Conservation (phyloP, 2,888 invertebrate species). For the Caenorhabditis panamensis region DNA sequence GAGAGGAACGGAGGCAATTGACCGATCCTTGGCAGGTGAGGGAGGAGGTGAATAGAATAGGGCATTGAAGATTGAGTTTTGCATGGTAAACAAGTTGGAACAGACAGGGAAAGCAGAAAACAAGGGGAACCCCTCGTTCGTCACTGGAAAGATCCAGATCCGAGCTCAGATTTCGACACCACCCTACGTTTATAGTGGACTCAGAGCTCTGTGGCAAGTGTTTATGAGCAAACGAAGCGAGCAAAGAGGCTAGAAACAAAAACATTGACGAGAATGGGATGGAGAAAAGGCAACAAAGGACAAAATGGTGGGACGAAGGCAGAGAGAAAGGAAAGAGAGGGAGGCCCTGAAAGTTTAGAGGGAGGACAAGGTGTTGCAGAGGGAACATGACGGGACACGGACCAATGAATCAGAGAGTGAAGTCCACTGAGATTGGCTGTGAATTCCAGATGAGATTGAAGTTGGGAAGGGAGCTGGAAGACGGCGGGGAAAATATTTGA, state of each 20-base stretch:
- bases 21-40: slow-evolving; percentile 1
- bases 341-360: slow-evolving; percentile 7
- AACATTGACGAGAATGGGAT: slow-evolving; percentile 32
- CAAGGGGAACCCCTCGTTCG: background rate
- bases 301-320: background rate
- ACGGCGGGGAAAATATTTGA: background rate
- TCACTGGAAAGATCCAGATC: background rate
- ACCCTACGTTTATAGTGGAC: background rate
- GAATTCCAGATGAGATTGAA: background rate
- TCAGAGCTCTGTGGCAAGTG: slow-evolving; percentile 15
- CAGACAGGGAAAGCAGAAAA: background rate
- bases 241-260: slow-evolving; percentile 30
- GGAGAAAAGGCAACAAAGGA: slow-evolving; percentile 37
- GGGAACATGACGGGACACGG: background rate
- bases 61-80: background rate
- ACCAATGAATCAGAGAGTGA: background rate
- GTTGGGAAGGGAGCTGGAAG: background rate
- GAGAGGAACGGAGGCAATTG: background rate
- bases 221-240: slow-evolving; percentile 37
- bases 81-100: background rate
- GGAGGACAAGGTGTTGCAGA: slow-evolving; percentile 16
- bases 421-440: slow-evolving; percentile 7
- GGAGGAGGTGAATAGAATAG: background rate
- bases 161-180: background rate
- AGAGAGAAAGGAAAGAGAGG: background rate